Evolutionary conservation across 2,797 vertebrate species (phyloP).

Genomic region (Chrosomus eos): DNA sequence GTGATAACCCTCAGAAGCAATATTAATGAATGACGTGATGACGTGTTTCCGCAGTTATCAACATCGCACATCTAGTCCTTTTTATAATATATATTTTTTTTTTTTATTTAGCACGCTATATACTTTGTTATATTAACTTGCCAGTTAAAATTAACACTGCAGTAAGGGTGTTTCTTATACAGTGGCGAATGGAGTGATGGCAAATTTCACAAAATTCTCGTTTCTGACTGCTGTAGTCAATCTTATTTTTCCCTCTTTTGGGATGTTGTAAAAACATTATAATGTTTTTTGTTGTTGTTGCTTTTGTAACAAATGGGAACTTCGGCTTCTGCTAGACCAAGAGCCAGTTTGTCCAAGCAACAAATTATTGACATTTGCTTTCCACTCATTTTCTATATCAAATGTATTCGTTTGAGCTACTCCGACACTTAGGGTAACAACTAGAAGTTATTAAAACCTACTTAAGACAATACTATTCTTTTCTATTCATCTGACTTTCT

Average conservation of each 20-base stretch:
- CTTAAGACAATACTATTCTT: too few relatives aligned
- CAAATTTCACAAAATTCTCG: neutral
- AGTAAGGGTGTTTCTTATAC: neutral
- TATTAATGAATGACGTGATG: neutral
- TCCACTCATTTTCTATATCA: neutral
- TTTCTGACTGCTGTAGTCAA: neutral
- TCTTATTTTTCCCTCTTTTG: neutral
- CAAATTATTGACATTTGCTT: neutral
- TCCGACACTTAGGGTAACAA: too few relatives aligned
- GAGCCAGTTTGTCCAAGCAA: neutral
- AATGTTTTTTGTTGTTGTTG: too few relatives aligned
- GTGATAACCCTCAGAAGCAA: neutral
- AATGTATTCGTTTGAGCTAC: neutral
- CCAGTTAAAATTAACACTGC: neutral
- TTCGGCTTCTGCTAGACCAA: neutral
- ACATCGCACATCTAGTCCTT: too few relatives aligned
- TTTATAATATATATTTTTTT: too few relatives aligned
- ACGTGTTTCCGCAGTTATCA: too few relatives aligned
- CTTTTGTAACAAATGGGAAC: neutral
- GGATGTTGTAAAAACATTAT: neutral
- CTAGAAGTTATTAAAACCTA: too few relatives aligned
- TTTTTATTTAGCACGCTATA: too few relatives aligned
- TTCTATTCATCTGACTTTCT: neutral
- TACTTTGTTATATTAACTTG: neutral
- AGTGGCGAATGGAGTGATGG: neutral